phyloP scores from a whole-genome alignment of 2,113 vertebrate species.

The Corvus moneduloides region DNA sequence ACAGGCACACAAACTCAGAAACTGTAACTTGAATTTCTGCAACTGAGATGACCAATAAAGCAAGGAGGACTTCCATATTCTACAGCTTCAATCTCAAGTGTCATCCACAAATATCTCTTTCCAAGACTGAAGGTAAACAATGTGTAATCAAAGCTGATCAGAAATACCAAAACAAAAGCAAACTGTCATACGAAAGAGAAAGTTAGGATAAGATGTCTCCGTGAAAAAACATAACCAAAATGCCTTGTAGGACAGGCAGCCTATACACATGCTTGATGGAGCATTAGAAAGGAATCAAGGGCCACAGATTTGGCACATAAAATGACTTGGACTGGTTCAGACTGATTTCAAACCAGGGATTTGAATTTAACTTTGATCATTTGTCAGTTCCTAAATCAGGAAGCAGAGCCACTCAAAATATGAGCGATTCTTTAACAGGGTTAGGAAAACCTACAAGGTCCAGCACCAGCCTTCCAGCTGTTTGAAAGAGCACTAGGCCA shows the following conservation, averaged over 20 bases:
- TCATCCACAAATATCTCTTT: not conserved
- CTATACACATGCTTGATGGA: not conserved
- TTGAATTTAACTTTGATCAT: not conserved
- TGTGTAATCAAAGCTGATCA: not conserved
- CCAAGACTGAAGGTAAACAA: not conserved
- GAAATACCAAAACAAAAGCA: not conserved
- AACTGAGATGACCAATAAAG: not conserved
- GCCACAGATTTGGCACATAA: not conserved
- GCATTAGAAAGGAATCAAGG: not conserved
- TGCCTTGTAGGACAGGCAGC: slow-evolving; percentile 18
- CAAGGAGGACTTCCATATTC: not conserved
- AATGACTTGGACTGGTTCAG: slow-evolving; percentile 11
- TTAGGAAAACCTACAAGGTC: not conserved
- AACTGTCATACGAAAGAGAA: not conserved
- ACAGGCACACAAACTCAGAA: not conserved
- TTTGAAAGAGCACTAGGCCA: not conserved
- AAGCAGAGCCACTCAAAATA: not conserved
- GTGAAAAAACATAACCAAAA: not conserved
- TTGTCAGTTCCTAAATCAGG: not conserved
- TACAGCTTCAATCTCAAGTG: not conserved
- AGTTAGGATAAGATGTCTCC: not conserved
- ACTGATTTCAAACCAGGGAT: not conserved
- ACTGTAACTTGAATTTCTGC: not conserved
- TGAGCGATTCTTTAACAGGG: not conserved
- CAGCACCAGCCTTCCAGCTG: not conserved